A percentile compares a stretch with the other conserved stretches of the same genome.
These are phyloP conservation scores for Montipora efflorescens DNA, from an alignment of 64 coral and sea anemone genomes.

Conservation along the genomic window DNA sequence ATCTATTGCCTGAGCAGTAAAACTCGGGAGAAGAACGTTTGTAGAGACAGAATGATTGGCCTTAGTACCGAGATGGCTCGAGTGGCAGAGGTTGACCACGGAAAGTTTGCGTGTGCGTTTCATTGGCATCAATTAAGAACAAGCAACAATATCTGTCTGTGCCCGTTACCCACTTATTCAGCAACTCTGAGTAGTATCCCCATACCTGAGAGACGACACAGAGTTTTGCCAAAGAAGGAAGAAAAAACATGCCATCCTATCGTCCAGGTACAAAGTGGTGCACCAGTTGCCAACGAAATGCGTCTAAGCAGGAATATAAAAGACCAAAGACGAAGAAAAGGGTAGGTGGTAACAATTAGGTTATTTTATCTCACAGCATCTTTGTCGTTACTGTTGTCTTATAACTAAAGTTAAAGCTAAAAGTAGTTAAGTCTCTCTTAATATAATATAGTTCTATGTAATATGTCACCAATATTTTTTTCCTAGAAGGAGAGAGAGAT, in stretches of 20 bases:
- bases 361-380: no score
- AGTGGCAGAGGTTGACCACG: background rate
- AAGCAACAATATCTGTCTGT: background rate
- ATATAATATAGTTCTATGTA: no score
- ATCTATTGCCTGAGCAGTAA: no score
- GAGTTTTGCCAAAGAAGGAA: no score
- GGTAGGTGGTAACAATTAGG: background rate
- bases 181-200: no score
- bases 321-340: background rate
- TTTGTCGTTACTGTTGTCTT: no score
- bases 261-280: background rate
- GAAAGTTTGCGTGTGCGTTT: background rate
- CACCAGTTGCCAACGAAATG: background rate
- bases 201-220: no score
- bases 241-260: background rate
- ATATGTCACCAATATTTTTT: no score
- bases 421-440: no score
- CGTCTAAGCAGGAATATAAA: background rate
- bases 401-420: no score
- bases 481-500: no score
- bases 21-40: no score
- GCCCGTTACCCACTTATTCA: background rate
- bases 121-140: background rate
- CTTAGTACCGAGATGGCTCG: background rate
- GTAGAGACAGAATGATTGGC: background rate